Evolutionary conservation across 2,888 invertebrate genomes (phyloP).

Genomic region (Eledone cirrhosa): DNA sequence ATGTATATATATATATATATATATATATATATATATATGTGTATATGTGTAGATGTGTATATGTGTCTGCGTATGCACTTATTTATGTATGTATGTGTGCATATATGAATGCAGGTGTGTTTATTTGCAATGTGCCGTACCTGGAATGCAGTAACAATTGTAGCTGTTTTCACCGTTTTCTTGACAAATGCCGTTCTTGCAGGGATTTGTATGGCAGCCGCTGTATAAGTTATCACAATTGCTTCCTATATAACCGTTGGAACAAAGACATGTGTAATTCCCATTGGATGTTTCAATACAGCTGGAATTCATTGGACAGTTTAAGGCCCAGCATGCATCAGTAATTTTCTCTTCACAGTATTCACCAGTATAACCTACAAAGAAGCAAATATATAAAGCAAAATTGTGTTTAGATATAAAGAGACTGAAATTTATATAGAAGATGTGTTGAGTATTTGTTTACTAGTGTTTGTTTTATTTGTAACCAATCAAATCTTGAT

Average conservation of each 20-base stretch:
- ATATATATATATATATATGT: not conserved
- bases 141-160: constrained; percentile 22
- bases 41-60: too few relatives aligned
- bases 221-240: not conserved
- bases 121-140: not conserved
- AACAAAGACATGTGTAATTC: constrained; percentile 15
- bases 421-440: too few relatives aligned
- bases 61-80: too few relatives aligned
- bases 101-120: too few relatives aligned
- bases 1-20: not conserved
- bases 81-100: too few relatives aligned
- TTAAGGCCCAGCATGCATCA: not conserved
- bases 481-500: too few relatives aligned
- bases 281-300: constrained; percentile 8
- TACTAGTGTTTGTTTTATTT: too few relatives aligned
- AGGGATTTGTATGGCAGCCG: constrained; percentile 5
- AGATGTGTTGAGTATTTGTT: too few relatives aligned
- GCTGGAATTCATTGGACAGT: not conserved
- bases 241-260: constrained; percentile 1
- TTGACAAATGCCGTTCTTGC: constrained; percentile 11
- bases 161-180: constrained; percentile 4
- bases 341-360: constrained; percentile 4
- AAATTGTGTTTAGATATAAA: too few relatives aligned
- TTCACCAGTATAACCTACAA: not conserved
- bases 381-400: not conserved